Evolutionary conservation across 2,113 vertebrate species (phyloP).

Genomic region (Prionailurus viverrinus): DNA sequence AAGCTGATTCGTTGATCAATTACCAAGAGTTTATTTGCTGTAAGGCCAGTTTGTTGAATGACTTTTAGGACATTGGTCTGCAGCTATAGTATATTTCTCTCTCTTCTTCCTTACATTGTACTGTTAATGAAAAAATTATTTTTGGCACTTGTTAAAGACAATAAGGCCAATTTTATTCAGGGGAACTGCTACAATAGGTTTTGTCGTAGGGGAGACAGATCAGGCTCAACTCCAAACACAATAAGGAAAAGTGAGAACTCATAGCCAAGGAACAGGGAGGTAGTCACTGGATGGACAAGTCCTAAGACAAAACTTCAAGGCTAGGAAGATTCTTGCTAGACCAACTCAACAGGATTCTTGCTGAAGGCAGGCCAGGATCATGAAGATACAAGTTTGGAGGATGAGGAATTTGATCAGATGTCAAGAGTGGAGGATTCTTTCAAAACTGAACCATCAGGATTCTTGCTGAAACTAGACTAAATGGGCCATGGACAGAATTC

Average conservation of each 20-base stretch:
- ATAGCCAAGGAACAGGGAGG: neutral
- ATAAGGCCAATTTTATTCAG: neutral
- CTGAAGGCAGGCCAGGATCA: neutral
- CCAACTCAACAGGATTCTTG: slow-evolving; percentile 12
- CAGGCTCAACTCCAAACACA: neutral
- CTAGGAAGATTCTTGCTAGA: neutral
- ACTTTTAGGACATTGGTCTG: slow-evolving; percentile 23
- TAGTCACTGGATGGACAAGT: neutral
- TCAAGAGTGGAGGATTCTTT: neutral
- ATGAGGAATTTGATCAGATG: slow-evolving; percentile 30
- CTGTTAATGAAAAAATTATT: neutral
- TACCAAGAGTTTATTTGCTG: neutral
- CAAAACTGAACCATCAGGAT: neutral
- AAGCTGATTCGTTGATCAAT: neutral
- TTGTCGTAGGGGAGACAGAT: neutral
- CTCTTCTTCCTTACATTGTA: neutral
- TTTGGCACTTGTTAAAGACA: neutral
- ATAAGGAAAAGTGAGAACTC: neutral
- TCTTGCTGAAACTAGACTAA: slow-evolving; percentile 16
- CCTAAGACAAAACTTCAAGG: neutral
- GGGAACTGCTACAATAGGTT: neutral
- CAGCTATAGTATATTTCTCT: neutral
- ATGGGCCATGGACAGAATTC: neutral
- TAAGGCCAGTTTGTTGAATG: neutral
- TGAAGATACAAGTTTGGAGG: neutral